phyloP scores from a whole-genome alignment of 2,113 vertebrate species.

The Malurus elegans region DNA sequence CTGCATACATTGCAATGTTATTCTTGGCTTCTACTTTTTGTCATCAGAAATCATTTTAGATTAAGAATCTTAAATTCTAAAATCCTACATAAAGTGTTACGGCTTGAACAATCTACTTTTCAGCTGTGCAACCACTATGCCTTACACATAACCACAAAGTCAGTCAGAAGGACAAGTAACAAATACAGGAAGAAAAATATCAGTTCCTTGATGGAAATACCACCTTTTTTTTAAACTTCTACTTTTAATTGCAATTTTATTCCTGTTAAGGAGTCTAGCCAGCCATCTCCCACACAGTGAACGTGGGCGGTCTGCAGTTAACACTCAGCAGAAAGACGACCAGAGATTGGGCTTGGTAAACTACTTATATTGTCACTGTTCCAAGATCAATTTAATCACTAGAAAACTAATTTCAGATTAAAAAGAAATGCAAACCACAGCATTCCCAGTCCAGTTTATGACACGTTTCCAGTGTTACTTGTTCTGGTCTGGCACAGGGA shows the following conservation, averaged over 20 bases:
- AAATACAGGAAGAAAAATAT: neutral
- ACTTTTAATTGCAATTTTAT: neutral
- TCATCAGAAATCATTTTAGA: neutral
- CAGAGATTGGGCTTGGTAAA: neutral
- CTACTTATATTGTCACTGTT: neutral
- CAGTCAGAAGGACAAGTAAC: neutral
- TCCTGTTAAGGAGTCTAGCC: neutral
- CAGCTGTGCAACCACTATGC: neutral
- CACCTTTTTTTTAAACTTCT: neutral
- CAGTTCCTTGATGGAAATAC: neutral
- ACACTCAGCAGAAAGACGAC: neutral
- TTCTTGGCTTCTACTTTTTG: neutral
- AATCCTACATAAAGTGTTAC: neutral
- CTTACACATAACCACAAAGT: neutral
- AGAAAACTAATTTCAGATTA: neutral
- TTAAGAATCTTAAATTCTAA: neutral
- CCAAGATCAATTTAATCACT: neutral
- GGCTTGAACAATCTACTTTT: neutral
- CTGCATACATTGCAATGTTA: neutral
- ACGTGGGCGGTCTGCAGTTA: neutral
- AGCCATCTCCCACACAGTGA: conserved; percentile 12
- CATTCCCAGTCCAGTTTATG: neutral
- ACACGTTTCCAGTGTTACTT: neutral
- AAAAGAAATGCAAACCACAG: neutral
- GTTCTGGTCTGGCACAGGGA: neutral